These are phyloP conservation scores for Nomada hirtipes DNA, from an alignment of 2,888 invertebrate species.

Conservation along the genomic window DNA sequence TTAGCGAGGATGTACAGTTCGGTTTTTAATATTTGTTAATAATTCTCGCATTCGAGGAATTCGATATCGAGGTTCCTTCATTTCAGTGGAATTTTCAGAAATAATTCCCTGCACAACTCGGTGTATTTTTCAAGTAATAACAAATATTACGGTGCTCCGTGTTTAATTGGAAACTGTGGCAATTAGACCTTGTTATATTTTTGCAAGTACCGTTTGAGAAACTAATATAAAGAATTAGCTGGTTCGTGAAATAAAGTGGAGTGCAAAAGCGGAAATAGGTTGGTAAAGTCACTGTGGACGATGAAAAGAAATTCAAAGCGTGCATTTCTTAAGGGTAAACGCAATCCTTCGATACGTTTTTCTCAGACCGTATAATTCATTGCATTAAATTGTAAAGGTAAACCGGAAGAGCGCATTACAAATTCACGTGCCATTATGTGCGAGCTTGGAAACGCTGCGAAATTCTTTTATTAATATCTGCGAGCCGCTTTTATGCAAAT, in stretches of 20 bases:
- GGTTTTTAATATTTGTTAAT: no score
- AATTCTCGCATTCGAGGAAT: no score
- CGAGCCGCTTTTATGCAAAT: background rate
- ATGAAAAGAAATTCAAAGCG: slow-evolving; percentile 37
- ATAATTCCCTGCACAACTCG: no score
- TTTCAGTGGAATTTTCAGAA: no score
- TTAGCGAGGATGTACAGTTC: no score
- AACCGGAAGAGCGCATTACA: background rate
- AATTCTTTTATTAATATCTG: slow-evolving; percentile 42
- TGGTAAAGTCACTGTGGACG: background rate
- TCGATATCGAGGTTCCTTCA: no score
- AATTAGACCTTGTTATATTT: slow-evolving; percentile 2
- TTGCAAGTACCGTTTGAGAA: background rate
- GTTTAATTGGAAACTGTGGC: no score
- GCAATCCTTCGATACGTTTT: slow-evolving; percentile 30
- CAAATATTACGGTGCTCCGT: no score
- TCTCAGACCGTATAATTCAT: slow-evolving; percentile 14
- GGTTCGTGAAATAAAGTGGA: background rate
- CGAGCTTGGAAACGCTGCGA: background rate
- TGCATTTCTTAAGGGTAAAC: slow-evolving; percentile 23
- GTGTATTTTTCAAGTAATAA: no score
- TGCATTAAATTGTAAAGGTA: background rate
- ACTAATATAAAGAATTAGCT: slow-evolving; percentile 11
- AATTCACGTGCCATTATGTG: background rate
- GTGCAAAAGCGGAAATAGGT: background rate